These are phyloP conservation scores for Cyclopterus lumpus DNA, from an alignment of 2,797 vertebrate genomes.

Conservation along the genomic window DNA sequence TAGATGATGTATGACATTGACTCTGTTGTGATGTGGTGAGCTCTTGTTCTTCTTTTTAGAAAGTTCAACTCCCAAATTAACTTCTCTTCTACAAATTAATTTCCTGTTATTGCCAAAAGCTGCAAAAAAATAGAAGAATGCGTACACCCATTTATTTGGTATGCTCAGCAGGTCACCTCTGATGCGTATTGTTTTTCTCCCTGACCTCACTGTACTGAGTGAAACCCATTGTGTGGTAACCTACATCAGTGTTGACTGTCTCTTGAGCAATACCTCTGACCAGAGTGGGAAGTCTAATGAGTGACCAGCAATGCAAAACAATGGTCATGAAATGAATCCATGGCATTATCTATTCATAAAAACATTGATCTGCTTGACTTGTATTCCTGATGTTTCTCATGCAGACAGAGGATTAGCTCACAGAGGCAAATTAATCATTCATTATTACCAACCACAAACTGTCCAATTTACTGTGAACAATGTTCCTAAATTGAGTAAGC, in stretches of 20 bases:
- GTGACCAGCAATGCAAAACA: slow-evolving; percentile 9
- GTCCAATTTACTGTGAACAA: too few species aligned
- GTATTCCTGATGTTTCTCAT: not conserved
- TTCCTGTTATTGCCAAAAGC: slow-evolving; percentile 62
- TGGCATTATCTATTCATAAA: not conserved
- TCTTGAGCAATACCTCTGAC: slow-evolving; percentile 8
- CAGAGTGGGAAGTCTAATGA: not conserved
- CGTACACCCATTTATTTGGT: slow-evolving; percentile 34
- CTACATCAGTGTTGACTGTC: slow-evolving; percentile 23
- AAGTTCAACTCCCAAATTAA: slow-evolving; percentile 18
- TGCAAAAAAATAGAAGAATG: slow-evolving; percentile 23
- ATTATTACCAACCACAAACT: too few species aligned
- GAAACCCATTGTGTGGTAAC: not conserved
- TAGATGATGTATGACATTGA: too few species aligned
- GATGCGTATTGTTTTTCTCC: slow-evolving; percentile 36
- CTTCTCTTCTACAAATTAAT: slow-evolving; percentile 34
- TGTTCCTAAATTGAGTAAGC: not conserved
- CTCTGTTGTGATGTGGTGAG: not conserved
- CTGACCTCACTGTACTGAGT: slow-evolving; percentile 25
- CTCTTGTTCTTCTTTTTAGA: not conserved
- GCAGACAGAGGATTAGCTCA: not conserved
- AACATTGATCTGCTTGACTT: not conserved
- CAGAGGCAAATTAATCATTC: too few species aligned
- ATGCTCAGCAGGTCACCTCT: slow-evolving; percentile 14
- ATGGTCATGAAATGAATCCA: not conserved